phyloP scores from a whole-genome alignment of 1,140 invertebrate species.

The Hypsibius dujardini region DNA sequence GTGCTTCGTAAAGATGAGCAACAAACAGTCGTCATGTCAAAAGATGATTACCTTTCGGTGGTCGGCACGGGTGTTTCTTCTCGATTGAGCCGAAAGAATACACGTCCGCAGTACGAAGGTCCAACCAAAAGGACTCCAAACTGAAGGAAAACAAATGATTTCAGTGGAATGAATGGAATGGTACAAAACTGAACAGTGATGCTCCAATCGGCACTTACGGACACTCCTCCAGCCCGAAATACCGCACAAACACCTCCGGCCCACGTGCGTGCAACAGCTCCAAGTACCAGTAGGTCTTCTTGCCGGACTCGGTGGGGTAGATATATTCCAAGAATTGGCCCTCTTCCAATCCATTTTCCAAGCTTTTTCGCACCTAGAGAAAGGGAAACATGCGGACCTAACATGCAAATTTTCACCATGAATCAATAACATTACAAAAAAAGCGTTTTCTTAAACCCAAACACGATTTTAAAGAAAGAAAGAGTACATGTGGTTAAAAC shows the following conservation, averaged over 20 bases:
- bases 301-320: background rate
- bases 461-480: no score
- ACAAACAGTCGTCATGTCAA: background rate
- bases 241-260: background rate
- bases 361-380: background rate
- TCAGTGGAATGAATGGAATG: background rate
- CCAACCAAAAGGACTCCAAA: background rate
- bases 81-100: background rate
- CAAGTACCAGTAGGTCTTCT: background rate
- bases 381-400: no score
- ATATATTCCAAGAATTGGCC: constrained; percentile 5
- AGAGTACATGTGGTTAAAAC: no score
- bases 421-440: no score
- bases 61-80: background rate
- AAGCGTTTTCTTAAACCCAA: no score
- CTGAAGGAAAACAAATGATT: background rate
- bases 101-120: background rate
- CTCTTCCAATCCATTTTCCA: background rate
- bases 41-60: background rate
- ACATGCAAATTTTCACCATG: no score
- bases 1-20: background rate
- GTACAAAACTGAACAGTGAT: background rate
- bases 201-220: constrained; percentile 10
- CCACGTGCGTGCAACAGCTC: background rate
- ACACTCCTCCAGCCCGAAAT: background rate